These are phyloP conservation scores for Bolinopsis microptera DNA, from an alignment of 37 sponge, comb jelly and placozoan species.

Conservation along the genomic window DNA sequence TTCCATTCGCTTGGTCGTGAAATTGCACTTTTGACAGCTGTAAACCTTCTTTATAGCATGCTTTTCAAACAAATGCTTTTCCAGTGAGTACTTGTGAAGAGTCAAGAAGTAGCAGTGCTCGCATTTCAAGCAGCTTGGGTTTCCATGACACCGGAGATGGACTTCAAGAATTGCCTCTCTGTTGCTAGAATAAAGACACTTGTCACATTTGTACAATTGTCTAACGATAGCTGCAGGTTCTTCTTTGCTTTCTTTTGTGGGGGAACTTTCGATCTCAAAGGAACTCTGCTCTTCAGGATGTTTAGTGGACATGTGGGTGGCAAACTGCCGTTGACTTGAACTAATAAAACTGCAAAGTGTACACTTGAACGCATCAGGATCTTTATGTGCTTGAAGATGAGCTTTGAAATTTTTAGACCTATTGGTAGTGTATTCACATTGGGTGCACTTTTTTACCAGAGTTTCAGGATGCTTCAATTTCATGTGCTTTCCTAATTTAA, in stretches of 20 bases:
- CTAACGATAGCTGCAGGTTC: neutral
- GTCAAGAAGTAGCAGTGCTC: slow-evolving; percentile 41
- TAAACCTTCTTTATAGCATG: slow-evolving; percentile 32
- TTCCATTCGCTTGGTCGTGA: neutral
- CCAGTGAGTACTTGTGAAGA: neutral
- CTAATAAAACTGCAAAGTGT: neutral
- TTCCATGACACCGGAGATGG: neutral
- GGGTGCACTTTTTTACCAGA: neutral
- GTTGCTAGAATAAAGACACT: slow-evolving; percentile 11
- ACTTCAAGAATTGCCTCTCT: slow-evolving; percentile 1
- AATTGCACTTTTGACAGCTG: neutral
- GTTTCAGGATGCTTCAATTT: slow-evolving; percentile 2
- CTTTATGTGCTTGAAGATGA: neutral
- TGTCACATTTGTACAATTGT: neutral
- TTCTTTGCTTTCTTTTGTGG: neutral
- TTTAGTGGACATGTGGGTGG: neutral
- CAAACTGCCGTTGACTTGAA: neutral
- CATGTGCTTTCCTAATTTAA: neutral
- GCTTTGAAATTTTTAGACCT: neutral
- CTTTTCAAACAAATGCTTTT: neutral
- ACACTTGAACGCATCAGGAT: neutral
- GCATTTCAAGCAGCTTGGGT: neutral
- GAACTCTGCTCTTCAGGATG: neutral
- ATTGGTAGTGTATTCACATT: neutral
- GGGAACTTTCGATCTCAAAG: neutral